Percentiles rank a stretch among this genome's conserved stretches.
phyloP scores from a whole-genome alignment of 92 coral and sea anemone genomes.

The Diadumene lineata region DNA sequence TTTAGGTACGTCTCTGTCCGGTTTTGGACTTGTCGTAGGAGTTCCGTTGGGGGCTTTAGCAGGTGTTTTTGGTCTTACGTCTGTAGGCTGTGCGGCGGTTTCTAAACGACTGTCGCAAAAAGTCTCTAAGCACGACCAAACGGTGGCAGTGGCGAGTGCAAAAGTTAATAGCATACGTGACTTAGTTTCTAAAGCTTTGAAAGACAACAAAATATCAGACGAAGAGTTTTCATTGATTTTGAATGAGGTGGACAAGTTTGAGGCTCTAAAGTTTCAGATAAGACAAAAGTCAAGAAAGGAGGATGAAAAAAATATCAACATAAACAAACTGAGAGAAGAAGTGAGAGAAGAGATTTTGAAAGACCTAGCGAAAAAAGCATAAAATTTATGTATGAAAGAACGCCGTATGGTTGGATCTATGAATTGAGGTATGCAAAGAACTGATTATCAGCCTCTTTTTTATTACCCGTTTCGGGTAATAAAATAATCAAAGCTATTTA shows the following conservation, averaged over 20 bases:
- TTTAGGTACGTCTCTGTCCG: too few relatives aligned
- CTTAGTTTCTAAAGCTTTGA: too few relatives aligned
- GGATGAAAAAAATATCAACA: slow-evolving; percentile 19
- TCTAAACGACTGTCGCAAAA: slow-evolving; percentile 40
- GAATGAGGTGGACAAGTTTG: too few relatives aligned
- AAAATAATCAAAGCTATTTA: too few relatives aligned
- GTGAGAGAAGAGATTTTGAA: slow-evolving; percentile 40
- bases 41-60: slow-evolving; percentile 39
- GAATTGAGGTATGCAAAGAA: slow-evolving; percentile 15
- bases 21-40: too few relatives aligned
- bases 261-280: slow-evolving; percentile 1
- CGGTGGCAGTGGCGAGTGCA: slow-evolving; percentile 22
- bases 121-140: slow-evolving; percentile 41
- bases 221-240: too few relatives aligned
- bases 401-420: slow-evolving; percentile 22
- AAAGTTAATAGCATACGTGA: too few relatives aligned
- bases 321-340: too few relatives aligned
- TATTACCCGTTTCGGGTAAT: too few relatives aligned
- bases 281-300: slow-evolving; percentile 30
- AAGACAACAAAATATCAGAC: too few relatives aligned
- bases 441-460: too few relatives aligned
- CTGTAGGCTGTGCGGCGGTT: slow-evolving; percentile 16
- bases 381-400: slow-evolving; percentile 30
- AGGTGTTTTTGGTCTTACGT: too few relatives aligned
- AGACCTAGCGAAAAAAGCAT: slow-evolving; percentile 24